Base-by-base conservation (phyloP, 2,113 vertebrate genomes). In the Apeltes quadracus region DNA sequence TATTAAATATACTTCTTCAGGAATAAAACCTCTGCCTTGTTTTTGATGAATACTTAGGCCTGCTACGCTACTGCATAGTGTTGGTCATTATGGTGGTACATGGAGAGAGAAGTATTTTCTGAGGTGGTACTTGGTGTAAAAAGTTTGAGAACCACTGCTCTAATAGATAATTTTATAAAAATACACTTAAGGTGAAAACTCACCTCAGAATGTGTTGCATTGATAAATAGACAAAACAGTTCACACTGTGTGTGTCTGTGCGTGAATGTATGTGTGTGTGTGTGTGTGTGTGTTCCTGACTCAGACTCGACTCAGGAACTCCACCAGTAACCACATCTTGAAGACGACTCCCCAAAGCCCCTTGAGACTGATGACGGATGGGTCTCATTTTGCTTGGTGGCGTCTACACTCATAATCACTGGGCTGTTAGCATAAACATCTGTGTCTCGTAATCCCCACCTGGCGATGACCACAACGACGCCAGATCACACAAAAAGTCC, bases 361-460 rank as follows among this genome's bases (percentile, higher is more conserved):
- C 53, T 54, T 66, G 41, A 70, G 46, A 78, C 25, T 39, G 39
- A 73, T 50, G 18, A 34, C 20, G 18, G 15, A 44, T 7, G 36
- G 20, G n/a, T 13, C 48, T 84, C 18, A 83, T 78, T 65, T 59
- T 55, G 80, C 84, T 87, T 55, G 48, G 16, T 87, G 85, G 83
- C 83, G 69, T 39, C 46, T 1, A 3, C 50, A 27, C n/a, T n/a
- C 34, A 48, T 84, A 81, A 88, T 79, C 39, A 53, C 70, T 36
- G 8, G 10, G n/a, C 38, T 57, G 68, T 38, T 38, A 5, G 38
- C 34, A 8, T 23, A 16, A 25, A 10, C 12, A n/a, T 56, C 18
- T 59, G 38, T 50, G 71, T 70, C 55, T 46, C 50, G 2, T 87
- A 69, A 80, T 75, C 39, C 73, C 46, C 51, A 53, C 5, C 12